Base-by-base conservation (phyloP, 1,140 invertebrate genomes). In the Aphidius ervi region DNA sequence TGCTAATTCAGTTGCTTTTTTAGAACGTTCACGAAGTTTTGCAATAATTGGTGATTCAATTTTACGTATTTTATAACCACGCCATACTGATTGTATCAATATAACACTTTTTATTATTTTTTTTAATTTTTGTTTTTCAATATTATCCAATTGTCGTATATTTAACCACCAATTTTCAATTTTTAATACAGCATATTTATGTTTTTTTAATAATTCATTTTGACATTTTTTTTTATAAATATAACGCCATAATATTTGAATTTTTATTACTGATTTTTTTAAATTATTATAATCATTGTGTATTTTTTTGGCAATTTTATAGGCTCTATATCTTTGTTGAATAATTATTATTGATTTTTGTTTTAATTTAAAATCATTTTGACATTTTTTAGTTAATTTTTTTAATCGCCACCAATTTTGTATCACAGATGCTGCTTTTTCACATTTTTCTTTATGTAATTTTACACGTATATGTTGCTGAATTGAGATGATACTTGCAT, bases 1-100 rank as follows among this genome's bases (percentile, higher is more conserved):
- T 43, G 72, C 71, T 31, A 83, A 80, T 50, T 75, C 66, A 2
- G 79, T 67, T 2, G 81, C 78, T 8, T 82, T 81, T 23, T 75
- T 63, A 0, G 81, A 75, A 41, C 85, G 80, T 20, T 74, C 70
- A 8, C 81, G 69, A 0, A 87, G 61, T 54, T 77, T 69, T 9
- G 63, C 61, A 39, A 82, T 68, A 6, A 77, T 65, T n/a, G 70
- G 52, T 10, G 70, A 67, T 23, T 76, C 58, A 4, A 64, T 65
- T 40, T 72, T 67, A 8, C 87, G 80, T 10, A 79, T 72, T 10
- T 59, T 70, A 67, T 86, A 83, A 3, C 87, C 87, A 57, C 83
- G 83, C 83, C 86, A 89, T n/a, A 80, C 64, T 10, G 85, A 77
- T 81, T 88, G 87, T 62, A 90, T 88, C 63, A 81, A 82, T 0